Conservation (phyloP, 1,140 invertebrate genomes). For the Rhagoletis zephyria region DNA sequence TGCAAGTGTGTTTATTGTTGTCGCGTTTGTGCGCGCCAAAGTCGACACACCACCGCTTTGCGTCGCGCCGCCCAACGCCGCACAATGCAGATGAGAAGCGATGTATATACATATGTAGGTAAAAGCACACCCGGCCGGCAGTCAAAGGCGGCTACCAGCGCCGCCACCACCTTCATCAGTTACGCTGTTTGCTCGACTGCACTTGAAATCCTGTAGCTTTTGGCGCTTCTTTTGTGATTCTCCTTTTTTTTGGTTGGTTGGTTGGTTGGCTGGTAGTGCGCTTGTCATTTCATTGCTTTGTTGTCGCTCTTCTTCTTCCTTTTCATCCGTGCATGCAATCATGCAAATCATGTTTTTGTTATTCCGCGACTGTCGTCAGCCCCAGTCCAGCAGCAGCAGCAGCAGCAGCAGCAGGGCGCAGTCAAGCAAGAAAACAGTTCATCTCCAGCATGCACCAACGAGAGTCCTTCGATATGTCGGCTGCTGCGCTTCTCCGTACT, state of each 20-base stretch:
- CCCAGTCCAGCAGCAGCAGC: not conserved
- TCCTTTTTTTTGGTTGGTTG: not conserved
- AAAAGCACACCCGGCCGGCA: not conserved
- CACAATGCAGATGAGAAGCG: not conserved
- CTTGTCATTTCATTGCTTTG: no score
- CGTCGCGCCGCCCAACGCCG: not conserved
- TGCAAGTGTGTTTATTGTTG: constrained; percentile 51
- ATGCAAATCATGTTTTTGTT: constrained; percentile 54
- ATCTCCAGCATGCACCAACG: not conserved
- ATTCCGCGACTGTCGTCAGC: constrained; percentile 32
- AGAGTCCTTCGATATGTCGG: constrained; percentile 16
- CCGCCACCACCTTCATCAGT: constrained; percentile 14
- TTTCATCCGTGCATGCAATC: constrained; percentile 19
- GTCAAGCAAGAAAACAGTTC: constrained; percentile 23
- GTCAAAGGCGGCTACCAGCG: not conserved
- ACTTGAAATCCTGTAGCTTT: constrained; percentile 17
- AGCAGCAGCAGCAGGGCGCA: not conserved
- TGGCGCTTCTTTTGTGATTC: not conserved
- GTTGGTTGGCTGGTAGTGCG: no score
- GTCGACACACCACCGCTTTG: constrained; percentile 16
- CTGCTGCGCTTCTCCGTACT: not conserved
- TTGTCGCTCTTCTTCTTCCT: not conserved
- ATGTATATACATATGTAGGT: not conserved
- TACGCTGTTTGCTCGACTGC: constrained; percentile 46
- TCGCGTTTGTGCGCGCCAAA: constrained; percentile 49